Conservation (phyloP, 2,888 invertebrate species). For the Synergus itoensis region DNA sequence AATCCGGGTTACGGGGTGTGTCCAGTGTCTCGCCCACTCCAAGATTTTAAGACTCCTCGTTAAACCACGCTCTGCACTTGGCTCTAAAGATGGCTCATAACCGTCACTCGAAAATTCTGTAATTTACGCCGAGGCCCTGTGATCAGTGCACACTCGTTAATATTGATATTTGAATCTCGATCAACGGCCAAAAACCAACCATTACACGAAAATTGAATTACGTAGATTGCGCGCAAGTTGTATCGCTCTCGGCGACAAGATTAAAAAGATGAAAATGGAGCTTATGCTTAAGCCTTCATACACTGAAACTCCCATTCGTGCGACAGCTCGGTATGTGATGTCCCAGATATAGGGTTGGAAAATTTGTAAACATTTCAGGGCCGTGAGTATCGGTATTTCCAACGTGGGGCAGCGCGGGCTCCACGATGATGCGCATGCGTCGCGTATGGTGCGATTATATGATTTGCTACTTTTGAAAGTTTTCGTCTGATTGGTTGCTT, state of each 20-base stretch:
- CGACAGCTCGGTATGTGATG: too few relatives aligned
- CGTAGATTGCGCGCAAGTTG: not conserved
- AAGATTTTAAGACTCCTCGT: not conserved
- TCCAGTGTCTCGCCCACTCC: not conserved
- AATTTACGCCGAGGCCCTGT: not conserved
- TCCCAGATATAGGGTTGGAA: too few relatives aligned
- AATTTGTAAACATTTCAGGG: too few relatives aligned
- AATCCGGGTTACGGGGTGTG: not conserved
- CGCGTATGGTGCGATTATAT: too few relatives aligned
- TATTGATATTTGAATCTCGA: not conserved
- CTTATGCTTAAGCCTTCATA: not conserved
- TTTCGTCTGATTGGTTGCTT: too few relatives aligned
- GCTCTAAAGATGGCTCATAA: not conserved
- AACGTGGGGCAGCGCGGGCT: too few relatives aligned
- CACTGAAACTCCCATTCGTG: too few relatives aligned
- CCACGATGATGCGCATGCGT: too few relatives aligned
- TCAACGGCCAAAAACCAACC: not conserved
- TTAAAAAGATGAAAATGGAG: not conserved
- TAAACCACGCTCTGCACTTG: not conserved
- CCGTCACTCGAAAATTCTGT: not conserved
- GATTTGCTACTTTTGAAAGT: too few relatives aligned
- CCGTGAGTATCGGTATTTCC: too few relatives aligned
- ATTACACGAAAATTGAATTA: not conserved
- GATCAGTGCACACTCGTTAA: not conserved
- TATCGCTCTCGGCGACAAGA: not conserved